A percentile compares a stretch with the other conserved stretches of the same genome.
These are phyloP conservation scores for Ammodytes dubius DNA, from an alignment of 2,113 vertebrate genomes.

Conservation along the genomic window DNA sequence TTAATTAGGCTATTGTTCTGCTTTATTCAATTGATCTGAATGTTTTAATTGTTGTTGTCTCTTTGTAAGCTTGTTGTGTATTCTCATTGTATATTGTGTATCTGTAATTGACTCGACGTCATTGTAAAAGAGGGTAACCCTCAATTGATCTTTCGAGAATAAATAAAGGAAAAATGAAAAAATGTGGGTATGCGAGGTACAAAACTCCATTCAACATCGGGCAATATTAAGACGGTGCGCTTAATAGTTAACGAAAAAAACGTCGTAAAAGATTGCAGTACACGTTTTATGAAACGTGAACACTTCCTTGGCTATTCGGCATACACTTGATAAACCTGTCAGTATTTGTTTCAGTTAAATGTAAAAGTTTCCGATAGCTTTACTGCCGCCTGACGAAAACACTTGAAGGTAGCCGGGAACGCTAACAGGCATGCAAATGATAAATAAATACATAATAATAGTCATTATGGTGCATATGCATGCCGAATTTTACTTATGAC, in stretches of 20 bases:
- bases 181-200: background rate
- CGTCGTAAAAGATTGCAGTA: background rate
- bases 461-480: background rate
- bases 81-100: no score
- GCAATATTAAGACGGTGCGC: background rate
- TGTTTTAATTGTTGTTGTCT: no score
- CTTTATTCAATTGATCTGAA: no score
- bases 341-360: background rate
- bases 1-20: no score
- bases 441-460: background rate
- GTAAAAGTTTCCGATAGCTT: background rate
- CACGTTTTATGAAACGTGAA: background rate
- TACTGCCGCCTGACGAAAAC: no score
- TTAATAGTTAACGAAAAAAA: rapidly evolving
- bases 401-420: no score
- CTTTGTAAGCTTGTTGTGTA: no score
- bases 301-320: background rate
- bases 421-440: background rate
- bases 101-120: no score
- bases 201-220: background rate
- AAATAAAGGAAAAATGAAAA: no score
- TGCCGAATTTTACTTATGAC: slow-evolving; percentile 24
- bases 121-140: no score
- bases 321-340: background rate
- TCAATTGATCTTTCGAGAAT: no score